Percentiles rank a stretch among this genome's conserved stretches.
Evolutionary conservation across 2,888 invertebrate species (phyloP).

Genomic region (Ochropacha duplaris): DNA sequence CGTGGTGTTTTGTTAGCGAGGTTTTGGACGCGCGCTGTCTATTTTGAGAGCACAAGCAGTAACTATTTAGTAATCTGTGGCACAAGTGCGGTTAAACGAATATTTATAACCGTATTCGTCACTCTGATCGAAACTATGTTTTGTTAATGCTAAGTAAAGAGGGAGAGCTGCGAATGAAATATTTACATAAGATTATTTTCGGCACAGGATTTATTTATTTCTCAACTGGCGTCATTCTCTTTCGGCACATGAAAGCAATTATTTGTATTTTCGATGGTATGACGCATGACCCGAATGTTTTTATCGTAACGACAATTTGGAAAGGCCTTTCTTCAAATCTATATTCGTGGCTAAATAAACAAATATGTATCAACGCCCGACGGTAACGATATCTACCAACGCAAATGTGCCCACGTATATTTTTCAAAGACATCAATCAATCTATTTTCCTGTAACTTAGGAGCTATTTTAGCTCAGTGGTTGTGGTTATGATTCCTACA

Average conservation of each 20-base stretch:
- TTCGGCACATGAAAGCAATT: slow-evolving; percentile 73
- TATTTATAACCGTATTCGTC: slow-evolving; percentile 76
- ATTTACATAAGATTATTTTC: slow-evolving; percentile 75
- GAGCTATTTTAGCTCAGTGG: too few species aligned
- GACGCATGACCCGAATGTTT: slow-evolving; percentile 72
- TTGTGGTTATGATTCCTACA: too few species aligned
- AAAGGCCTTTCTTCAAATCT: slow-evolving; percentile 19
- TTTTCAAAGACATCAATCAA: not conserved
- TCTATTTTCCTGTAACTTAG: not conserved
- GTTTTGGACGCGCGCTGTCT: slow-evolving; percentile 49
- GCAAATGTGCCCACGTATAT: not conserved
- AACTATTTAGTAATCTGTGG: too few species aligned
- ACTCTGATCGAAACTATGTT: slow-evolving; percentile 63
- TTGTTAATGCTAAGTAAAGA: slow-evolving; percentile 71
- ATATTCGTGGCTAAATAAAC: not conserved
- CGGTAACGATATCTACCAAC: not conserved
- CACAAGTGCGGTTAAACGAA: slow-evolving; percentile 53
- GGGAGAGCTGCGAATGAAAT: slow-evolving; percentile 58
- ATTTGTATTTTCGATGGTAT: slow-evolving; percentile 62
- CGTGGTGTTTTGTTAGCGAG: slow-evolving; percentile 63
- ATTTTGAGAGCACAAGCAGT: slow-evolving; percentile 59
- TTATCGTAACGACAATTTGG: slow-evolving; percentile 46
- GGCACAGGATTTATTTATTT: slow-evolving; percentile 65
- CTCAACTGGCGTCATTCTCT: slow-evolving; percentile 62
- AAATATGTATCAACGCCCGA: not conserved